Evolutionary conservation across 2,113 vertebrate species (phyloP).

Genomic region (Pardalotus punctatus): DNA sequence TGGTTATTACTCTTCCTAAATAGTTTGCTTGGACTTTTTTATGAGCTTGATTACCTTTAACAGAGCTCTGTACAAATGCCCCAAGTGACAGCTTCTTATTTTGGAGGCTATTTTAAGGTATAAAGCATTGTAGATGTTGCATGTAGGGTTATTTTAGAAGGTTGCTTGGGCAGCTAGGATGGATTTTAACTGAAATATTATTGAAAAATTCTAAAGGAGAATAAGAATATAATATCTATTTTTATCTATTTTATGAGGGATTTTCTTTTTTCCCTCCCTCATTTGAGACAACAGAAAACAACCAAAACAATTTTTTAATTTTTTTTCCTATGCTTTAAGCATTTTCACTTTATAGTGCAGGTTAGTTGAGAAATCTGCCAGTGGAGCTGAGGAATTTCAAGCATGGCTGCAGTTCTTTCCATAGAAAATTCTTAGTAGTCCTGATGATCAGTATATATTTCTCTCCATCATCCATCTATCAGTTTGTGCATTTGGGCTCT

Average conservation of each 20-base stretch:
- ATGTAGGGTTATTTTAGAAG: background rate
- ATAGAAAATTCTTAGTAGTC: background rate
- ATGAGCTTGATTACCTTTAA: background rate
- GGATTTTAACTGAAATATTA: background rate
- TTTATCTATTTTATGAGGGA: background rate
- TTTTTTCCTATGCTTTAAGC: background rate
- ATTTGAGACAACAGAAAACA: background rate
- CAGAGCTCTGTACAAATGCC: background rate
- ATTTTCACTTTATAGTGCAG: background rate
- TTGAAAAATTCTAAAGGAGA: background rate
- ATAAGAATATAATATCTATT: background rate
- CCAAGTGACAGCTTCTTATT: background rate
- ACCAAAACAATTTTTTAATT: background rate
- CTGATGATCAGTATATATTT: background rate
- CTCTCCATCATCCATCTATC: background rate
- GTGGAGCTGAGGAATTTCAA: background rate
- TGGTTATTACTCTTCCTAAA: background rate
- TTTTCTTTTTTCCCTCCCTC: background rate
- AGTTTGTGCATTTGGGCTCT: background rate
- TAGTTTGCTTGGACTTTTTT: accelerated
- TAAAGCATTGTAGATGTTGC: background rate
- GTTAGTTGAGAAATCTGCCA: background rate
- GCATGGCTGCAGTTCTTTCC: background rate
- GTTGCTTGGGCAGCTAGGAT: background rate
- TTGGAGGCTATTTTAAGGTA: background rate